Conservation (phyloP, 2,113 vertebrate species). For the Vanacampus margaritifer region DNA sequence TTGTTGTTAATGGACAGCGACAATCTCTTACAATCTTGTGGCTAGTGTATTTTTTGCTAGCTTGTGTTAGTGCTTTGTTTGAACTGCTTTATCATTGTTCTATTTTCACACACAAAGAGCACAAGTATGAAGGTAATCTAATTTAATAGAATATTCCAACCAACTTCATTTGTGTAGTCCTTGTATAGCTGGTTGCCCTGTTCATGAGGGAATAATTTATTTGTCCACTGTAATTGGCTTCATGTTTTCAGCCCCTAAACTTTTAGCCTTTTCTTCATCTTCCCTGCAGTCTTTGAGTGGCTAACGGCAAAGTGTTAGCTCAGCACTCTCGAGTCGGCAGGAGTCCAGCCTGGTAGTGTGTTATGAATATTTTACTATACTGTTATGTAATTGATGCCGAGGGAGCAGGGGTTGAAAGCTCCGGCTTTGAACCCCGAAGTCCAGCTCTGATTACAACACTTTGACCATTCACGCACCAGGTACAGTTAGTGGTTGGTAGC, state of each 20-base stretch:
- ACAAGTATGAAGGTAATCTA: conserved; percentile 1
- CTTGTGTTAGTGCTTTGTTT: neutral
- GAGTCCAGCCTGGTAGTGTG: conserved; percentile 51
- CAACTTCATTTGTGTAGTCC: neutral
- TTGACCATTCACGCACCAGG: conserved; percentile 7
- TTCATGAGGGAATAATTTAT: conserved; percentile 11
- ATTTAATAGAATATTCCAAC: neutral
- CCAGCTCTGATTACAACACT: conserved; percentile 44
- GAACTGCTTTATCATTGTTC: conserved; percentile 6
- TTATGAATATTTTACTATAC: conserved; percentile 69
- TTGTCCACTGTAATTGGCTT: conserved; percentile 13
- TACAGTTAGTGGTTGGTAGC: no score
- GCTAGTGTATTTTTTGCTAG: neutral
- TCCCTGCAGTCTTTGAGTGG: conserved; percentile 37
- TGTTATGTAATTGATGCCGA: conserved; percentile 53
- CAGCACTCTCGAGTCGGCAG: conserved; percentile 61
- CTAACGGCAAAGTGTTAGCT: conserved; percentile 60
- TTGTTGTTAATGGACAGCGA: neutral
- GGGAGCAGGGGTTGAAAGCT: conserved; percentile 54
- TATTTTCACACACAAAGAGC: conserved; percentile 10
- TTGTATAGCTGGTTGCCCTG: conserved; percentile 5
- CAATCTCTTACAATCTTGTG: neutral
- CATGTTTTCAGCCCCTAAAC: conserved; percentile 28
- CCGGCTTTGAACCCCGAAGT: conserved; percentile 33
- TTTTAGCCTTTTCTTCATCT: conserved; percentile 28